Evolutionary conservation across 2,888 invertebrate genomes (phyloP).

Genomic region (Leptura quadrifasciata): DNA sequence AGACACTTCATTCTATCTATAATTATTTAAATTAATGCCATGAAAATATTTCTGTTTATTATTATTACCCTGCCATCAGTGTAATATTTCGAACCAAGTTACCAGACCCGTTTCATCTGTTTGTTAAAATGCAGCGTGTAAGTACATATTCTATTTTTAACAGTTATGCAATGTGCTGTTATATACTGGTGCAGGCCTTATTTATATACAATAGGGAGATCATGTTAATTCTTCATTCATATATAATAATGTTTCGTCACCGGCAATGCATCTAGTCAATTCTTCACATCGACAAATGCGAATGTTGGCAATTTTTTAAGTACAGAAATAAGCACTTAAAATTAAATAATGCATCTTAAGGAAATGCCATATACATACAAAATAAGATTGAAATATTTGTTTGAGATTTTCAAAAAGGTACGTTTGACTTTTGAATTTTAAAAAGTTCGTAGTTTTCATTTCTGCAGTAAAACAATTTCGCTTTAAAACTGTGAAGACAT

Average conservation of each 20-base stretch:
- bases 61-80: background rate
- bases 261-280: background rate
- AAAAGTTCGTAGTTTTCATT: too few species aligned
- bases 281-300: too few species aligned
- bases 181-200: constrained; percentile 16
- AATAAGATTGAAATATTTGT: too few species aligned
- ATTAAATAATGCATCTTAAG: too few species aligned
- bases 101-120: constrained; percentile 5
- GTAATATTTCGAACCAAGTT: background rate
- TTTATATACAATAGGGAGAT: constrained; percentile 16
- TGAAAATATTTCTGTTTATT: background rate
- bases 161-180: constrained; percentile 33
- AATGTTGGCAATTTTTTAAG: too few species aligned
- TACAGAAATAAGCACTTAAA: too few species aligned
- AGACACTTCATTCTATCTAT: too few species aligned
- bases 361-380: too few species aligned
- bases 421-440: too few species aligned
- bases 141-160: constrained; percentile 34
- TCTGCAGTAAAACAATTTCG: too few species aligned
- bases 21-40: background rate
- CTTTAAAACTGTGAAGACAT: too few species aligned
- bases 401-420: too few species aligned
- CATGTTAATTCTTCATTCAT: constrained; percentile 15
- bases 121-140: constrained; percentile 12
- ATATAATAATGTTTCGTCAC: constrained; percentile 2